Evolutionary conservation across 2,797 vertebrate genomes (phyloP), one percentile per base, ranked within the genome.

Genomic region (Eurystomus glaucurus): DNA sequence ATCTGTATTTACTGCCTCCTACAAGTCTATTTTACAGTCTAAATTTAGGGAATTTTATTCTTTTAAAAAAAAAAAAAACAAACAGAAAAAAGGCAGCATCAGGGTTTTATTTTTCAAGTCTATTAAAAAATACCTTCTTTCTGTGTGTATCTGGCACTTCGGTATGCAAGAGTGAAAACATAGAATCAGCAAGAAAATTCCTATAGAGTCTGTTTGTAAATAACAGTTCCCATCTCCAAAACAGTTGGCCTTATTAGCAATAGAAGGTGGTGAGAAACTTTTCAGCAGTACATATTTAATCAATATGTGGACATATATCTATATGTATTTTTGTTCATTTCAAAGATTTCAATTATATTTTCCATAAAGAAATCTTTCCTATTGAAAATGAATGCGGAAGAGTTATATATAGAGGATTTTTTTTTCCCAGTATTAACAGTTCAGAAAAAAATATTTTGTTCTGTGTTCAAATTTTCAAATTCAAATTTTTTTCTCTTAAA

Each of bases 1-100:
- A 70, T 88, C 58, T 92, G 43, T 88, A 93, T 85, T 97, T 97
- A 94, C 85, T 50, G 65, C 51, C 80, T 93, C 91, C 91, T 93
- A 85, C 88, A 68, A 92, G 90, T 58, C 57, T 72, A 25, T 58
- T 79, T 88, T 78, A 52, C 12, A 43, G 50, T 18, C 85, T 96
- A 97, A 86, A 88, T 82, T 90, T 94, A 96, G 76, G 16, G 35
- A 88, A n/a, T 75, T 85, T 74, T 87, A 28, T 74, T 72, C 45
- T 85, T 22, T 83, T 71, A 35, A 1, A 11, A 62, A 13, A 19
- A 20, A 28, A 66, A 52, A 54, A 33, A 35, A 5, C 22, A 9
- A n/a, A 72, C 70, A 75, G 20, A 25, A 4, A n/a, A 64, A 76
- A 80, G 22, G 11, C 22, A 78, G 65, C 77, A 70, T 52, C 69